Evolutionary conservation across 2,888 invertebrate species (phyloP).

Genomic region (Patella pellucida): DNA sequence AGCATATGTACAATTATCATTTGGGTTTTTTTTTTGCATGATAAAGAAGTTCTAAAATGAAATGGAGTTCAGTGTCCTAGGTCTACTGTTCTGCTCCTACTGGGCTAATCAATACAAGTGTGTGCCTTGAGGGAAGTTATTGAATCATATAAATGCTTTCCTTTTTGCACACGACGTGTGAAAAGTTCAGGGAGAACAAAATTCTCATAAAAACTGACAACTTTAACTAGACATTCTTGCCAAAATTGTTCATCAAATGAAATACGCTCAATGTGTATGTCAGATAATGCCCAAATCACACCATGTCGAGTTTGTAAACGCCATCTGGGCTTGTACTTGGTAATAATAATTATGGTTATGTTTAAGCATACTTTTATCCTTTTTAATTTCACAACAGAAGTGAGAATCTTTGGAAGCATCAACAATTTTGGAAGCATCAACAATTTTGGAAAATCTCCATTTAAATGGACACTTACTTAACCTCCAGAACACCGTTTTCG

Average conservation of each 20-base stretch:
- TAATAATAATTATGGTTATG: background rate
- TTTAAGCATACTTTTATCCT: constrained; percentile 2
- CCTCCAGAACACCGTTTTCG: background rate
- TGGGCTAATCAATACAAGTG: no score
- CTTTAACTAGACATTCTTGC: constrained; percentile 10
- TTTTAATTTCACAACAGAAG: constrained; percentile 6
- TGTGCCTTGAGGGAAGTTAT: background rate
- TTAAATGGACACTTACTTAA: constrained; percentile 8
- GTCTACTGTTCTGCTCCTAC: no score
- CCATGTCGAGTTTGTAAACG: background rate
- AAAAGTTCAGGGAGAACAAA: constrained; percentile 4
- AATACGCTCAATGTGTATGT: constrained; percentile 12
- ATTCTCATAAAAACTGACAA: background rate
- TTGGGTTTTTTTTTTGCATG: no score
- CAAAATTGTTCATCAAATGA: constrained; percentile 8
- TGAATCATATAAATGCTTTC: background rate
- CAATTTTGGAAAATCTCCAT: constrained; percentile 8
- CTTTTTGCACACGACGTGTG: background rate
- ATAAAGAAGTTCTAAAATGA: no score
- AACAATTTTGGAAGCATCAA: no score
- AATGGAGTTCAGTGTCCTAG: no score
- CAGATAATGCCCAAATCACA: constrained; percentile 16
- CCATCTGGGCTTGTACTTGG: constrained; percentile 17
- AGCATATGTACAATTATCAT: no score
- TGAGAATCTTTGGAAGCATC: background rate